Percentiles rank a stretch among this genome's conserved stretches.
phyloP scores from a whole-genome alignment of 2,797 vertebrate species.

The Sorex maritimensis region DNA sequence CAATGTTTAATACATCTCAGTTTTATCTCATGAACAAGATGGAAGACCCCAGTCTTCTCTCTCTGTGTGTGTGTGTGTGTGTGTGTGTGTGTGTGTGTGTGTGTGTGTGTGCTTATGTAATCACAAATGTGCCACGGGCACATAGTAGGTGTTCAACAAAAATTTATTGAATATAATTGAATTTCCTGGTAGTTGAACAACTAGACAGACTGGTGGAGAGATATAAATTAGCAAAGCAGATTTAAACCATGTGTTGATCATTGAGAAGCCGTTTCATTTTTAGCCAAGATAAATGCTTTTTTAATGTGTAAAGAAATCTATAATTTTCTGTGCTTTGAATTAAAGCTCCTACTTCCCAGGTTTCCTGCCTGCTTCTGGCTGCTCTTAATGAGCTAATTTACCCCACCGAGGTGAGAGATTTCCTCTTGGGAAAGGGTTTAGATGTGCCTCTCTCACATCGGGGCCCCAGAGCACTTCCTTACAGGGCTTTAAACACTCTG shows the following conservation, averaged over 20 bases:
- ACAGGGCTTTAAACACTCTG: constrained; percentile 86
- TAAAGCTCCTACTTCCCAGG: constrained; percentile 84
- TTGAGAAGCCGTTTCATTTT: constrained; percentile 87
- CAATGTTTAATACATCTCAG: not conserved
- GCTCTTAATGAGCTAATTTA: constrained; percentile 87
- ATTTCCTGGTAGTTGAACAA: constrained; percentile 81
- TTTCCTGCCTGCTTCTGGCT: constrained; percentile 86
- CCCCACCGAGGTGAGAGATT: constrained; percentile 85
- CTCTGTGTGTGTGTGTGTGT: constrained; percentile 15
- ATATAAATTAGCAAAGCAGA: constrained; percentile 86
- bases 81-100: constrained; percentile 47
- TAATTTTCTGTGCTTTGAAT: constrained; percentile 87
- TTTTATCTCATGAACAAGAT: constrained; percentile 20
- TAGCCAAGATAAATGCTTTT: constrained; percentile 88
- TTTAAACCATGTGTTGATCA: constrained; percentile 86
- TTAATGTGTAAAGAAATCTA: constrained; percentile 89
- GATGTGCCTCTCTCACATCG: constrained; percentile 82
- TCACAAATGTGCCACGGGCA: constrained; percentile 54
- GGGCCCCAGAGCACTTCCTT: constrained; percentile 84
- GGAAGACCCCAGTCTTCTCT: constrained; percentile 32
- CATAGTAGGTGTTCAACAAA: constrained; percentile 81
- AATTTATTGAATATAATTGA: constrained; percentile 72
- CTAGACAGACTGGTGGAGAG: constrained; percentile 77
- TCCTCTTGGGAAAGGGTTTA: constrained; percentile 86
- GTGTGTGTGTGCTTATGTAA: constrained; percentile 45